Base-by-base conservation (phyloP, 2,797 vertebrate species). In the Chanos chanos region DNA sequence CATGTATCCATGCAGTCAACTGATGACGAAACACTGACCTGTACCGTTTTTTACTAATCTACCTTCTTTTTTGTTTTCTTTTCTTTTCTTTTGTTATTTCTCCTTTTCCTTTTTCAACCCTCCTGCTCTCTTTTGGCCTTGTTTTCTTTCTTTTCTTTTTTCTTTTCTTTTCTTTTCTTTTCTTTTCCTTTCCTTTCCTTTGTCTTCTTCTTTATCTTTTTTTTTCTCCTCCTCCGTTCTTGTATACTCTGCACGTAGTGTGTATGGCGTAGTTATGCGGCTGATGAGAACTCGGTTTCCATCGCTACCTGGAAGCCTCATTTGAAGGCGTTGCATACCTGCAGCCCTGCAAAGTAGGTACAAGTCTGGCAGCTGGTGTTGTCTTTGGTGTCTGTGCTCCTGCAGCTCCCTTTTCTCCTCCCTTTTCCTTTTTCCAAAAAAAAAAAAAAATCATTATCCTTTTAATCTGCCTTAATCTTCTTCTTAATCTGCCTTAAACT, bases 251-350 rank as follows among this genome's bases (percentile, higher is more conserved):
- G 79, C 79, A 80, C 75, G 81, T 81, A 99, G 97, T 98, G 96
- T 85, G 94, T 98, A 84, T 99, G 97, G 96, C 95, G 95, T 87
- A 98, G 95, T 90, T 98, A 99, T 82, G 92, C 95, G 76, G 96
- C 97, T 90, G 96, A 99, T 90, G 96, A 97, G 94, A 97, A 97
- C 89, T 99, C 95, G 74, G 94, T 98, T 92, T 99, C 96, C 92
- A 91, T 98, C 90, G 97, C 97, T 87, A 99, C 96, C 91, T 99
- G 97, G 96, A 99, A 98, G 90, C 94, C 97, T 83, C 94, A 98
- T 89, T 90, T 99, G 93, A 98, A 98, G 92, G 96, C 95, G 85
- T 89, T 99, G 92, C 94, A 97, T 87, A 95, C 93, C 93, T 97
- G 95, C 93, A 97, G 94, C 85, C 95, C 94, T 73, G 92, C 92